These are phyloP conservation scores for Drosophila mulleri DNA, from an alignment of 2,888 invertebrate species.

Conservation along the genomic window DNA sequence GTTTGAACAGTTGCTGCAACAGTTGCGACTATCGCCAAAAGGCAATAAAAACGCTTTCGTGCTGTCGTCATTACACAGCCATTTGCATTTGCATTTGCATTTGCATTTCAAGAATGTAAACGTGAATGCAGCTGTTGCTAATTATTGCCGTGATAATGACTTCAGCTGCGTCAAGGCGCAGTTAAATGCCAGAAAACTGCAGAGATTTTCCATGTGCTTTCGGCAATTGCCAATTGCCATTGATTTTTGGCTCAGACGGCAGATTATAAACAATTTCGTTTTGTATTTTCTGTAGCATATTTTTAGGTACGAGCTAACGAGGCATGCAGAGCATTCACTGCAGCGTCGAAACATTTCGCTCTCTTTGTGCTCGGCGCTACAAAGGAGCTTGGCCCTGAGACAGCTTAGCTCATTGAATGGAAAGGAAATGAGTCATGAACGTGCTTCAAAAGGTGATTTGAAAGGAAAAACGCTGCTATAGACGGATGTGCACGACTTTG, in stretches of 20 bases:
- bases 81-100: neutral
- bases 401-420: constrained; percentile 4
- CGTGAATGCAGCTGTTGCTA: constrained; percentile 4
- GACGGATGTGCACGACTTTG: no score
- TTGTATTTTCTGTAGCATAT: neutral
- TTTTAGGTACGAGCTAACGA: neutral
- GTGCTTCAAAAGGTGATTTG: neutral
- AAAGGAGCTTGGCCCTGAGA: neutral
- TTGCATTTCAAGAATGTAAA: constrained; percentile 3
- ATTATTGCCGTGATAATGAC: constrained; percentile 10
- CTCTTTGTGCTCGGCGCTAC: neutral
- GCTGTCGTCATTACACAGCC: constrained; percentile 4
- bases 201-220: neutral
- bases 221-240: constrained; percentile 2
- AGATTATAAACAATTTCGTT: neutral
- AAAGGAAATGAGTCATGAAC: neutral
- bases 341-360: neutral
- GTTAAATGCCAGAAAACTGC: neutral
- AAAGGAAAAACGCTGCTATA: neutral
- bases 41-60: constrained; percentile 4
- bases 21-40: constrained; percentile 5
- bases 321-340: neutral
- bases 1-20: neutral
- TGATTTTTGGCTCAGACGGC: neutral
- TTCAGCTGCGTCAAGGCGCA: neutral